A percentile compares a stretch with the other conserved stretches of the same genome.
Conservation (phyloP, 2,113 vertebrate genomes). For the Phaethornis superciliosus region DNA sequence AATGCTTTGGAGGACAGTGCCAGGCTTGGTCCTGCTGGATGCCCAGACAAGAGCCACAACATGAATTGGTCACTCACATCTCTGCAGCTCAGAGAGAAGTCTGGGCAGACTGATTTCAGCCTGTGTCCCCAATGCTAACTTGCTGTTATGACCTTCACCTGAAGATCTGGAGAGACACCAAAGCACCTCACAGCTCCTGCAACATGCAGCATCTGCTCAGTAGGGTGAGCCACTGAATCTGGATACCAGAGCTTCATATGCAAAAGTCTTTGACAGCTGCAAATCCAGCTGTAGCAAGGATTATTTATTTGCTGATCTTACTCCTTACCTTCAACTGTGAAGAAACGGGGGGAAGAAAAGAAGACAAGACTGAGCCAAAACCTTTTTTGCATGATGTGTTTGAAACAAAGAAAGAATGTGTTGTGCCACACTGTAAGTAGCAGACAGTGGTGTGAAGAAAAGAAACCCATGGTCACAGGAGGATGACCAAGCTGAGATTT, state of each 20-base stretch:
- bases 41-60: background rate
- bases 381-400: background rate
- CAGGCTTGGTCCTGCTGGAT: background rate
- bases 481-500: background rate
- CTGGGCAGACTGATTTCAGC: too few relatives aligned
- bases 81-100: background rate
- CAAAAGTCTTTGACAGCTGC: background rate
- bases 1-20: background rate
- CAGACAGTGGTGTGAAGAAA: background rate
- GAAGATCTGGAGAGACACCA: background rate
- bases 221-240: background rate
- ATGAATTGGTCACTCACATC: background rate
- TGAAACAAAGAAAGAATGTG: background rate
- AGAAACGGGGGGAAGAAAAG: background rate
- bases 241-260: fast-evolving
- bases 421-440: background rate
- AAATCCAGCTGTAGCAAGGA: background rate
- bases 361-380: background rate
- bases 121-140: background rate
- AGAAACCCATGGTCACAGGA: background rate
- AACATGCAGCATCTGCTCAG: background rate
- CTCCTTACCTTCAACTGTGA: background rate
- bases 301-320: background rate
- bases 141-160: background rate
- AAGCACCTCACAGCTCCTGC: background rate